Conservation (phyloP, 2,797 vertebrate genomes). For the Microctenopoma stevenorrisi region DNA sequence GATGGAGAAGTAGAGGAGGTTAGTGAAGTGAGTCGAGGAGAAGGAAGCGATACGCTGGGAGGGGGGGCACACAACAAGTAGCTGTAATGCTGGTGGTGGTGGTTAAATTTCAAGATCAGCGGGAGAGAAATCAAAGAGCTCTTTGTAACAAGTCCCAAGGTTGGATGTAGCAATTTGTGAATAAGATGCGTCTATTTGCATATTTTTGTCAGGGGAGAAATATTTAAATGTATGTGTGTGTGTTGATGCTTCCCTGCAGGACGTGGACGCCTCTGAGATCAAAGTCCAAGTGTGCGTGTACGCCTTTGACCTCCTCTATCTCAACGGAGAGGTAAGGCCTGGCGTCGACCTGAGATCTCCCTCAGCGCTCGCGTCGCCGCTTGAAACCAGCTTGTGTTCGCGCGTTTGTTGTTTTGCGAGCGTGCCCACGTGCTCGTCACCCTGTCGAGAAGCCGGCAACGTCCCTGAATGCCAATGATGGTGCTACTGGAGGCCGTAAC, state of each 20-base stretch:
- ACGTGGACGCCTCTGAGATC: constrained; percentile 90
- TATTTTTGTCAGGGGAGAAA: constrained; percentile 54
- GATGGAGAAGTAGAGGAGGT: constrained; percentile 22
- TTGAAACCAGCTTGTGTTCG: constrained; percentile 5
- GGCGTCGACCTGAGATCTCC: constrained; percentile 28
- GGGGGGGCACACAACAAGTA: constrained; percentile 10
- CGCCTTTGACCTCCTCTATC: constrained; percentile 92
- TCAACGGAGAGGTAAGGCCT: constrained; percentile 90
- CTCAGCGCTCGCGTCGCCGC: constrained; percentile 15
- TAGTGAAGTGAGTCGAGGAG: constrained; percentile 30
- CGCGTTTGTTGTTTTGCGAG: constrained; percentile 43
- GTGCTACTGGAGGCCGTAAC: constrained; percentile 59
- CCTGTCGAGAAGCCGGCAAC: constrained; percentile 32
- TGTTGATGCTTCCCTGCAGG: constrained; percentile 77
- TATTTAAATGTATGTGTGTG: constrained; percentile 29
- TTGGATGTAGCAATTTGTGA: constrained; percentile 60
- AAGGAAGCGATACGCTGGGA: constrained; percentile 24
- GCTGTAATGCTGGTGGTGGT: constrained; percentile 29
- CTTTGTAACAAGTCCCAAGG: constrained; percentile 64
- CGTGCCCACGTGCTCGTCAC: background rate
- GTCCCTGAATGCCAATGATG: constrained; percentile 73
- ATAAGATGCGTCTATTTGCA: constrained; percentile 60
- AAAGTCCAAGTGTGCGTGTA: constrained; percentile 95
- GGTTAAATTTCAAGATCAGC: constrained; percentile 52
- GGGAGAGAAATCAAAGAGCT: constrained; percentile 57